phyloP scores from a whole-genome alignment of 2,888 invertebrate species.

The Clivina fossor region DNA sequence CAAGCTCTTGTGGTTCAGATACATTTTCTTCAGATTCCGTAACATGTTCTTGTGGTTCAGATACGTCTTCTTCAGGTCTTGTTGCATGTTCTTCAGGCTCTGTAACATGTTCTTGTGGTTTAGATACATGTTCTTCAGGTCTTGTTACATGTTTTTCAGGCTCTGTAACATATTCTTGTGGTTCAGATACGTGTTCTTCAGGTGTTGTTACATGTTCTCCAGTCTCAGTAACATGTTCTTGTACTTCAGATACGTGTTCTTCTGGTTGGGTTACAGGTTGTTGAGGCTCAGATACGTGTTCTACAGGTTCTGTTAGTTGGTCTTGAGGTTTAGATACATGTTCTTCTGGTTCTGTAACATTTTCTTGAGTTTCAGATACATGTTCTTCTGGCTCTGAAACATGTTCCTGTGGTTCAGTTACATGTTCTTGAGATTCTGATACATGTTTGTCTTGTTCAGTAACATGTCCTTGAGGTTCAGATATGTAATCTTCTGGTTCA shows the following conservation, averaged over 20 bases:
- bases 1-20: slow-evolving; percentile 30
- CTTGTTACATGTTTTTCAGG: too few species aligned
- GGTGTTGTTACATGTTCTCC: slow-evolving; percentile 14
- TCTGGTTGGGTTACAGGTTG: slow-evolving; percentile 29
- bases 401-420: background rate
- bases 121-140: too few species aligned
- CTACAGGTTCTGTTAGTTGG: too few species aligned
- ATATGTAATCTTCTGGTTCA: too few species aligned
- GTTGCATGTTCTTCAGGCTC: slow-evolving; percentile 30
- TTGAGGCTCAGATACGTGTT: too few species aligned
- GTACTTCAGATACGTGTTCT: slow-evolving; percentile 13
- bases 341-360: slow-evolving; percentile 26
- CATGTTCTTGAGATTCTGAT: slow-evolving; percentile 17
- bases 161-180: background rate
- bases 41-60: slow-evolving; percentile 32
- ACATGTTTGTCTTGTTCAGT: slow-evolving; percentile 11
- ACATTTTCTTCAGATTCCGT: slow-evolving; percentile 33
- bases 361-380: slow-evolving; percentile 25
- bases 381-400: slow-evolving; percentile 2
- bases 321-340: too few species aligned
- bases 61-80: slow-evolving; percentile 30
- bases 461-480: too few species aligned
- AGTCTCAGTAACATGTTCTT: slow-evolving; percentile 18
- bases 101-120: too few species aligned
- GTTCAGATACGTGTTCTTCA: background rate